Base-by-base conservation (phyloP, 1,140 invertebrate genomes). In the Pararge aegeria region DNA sequence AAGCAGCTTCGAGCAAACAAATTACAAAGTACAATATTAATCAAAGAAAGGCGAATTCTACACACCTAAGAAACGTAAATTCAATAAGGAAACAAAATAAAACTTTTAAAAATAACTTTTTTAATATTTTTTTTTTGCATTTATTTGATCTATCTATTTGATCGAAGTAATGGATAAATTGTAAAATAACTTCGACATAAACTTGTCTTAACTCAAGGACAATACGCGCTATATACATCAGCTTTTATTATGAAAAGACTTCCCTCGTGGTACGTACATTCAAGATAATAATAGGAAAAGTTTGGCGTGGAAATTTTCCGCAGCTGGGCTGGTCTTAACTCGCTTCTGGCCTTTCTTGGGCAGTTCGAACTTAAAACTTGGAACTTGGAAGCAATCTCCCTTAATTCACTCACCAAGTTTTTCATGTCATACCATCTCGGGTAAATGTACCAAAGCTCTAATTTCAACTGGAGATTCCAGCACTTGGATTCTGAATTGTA, bases 321-420 rank as follows among this genome's bases (percentile, higher is more conserved):
- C 42, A 46, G 42, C 42, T 46, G 42, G 42, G 19, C 42, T 46
- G 42, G 42, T n/a, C 18, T 46, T 46, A 46, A 46, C 42, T 46
- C 18, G 42, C 42, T 20, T 20, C 42, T 46, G 42, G 42, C 16
- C 42, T 42, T 42, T 19, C 38, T 46, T 20, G 42, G 13, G 18
- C 18, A 16, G 16, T 42, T n/a, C 13, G 38, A 46, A 46, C 42
- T 46, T 46, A 46, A 46, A 20, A 46, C 42, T 46, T 46, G 42
- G 19, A 20, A 46, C 42, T 46, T 46, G 42, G 19, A 46, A 46
- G 42, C 42, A 46, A 46, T 46, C 42, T 46, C 38, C 38, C 13
- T 42, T 42, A 42, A 42, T 42, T 42, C 38, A 42, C 38, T 42
- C 38, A 42, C 38, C 16, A 18, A 42, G 38, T 42, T 42, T 42